Evolutionary conservation across 92 coral and sea anemone genomes (phyloP).

Genomic region (Umimayanthus chanpuru): DNA sequence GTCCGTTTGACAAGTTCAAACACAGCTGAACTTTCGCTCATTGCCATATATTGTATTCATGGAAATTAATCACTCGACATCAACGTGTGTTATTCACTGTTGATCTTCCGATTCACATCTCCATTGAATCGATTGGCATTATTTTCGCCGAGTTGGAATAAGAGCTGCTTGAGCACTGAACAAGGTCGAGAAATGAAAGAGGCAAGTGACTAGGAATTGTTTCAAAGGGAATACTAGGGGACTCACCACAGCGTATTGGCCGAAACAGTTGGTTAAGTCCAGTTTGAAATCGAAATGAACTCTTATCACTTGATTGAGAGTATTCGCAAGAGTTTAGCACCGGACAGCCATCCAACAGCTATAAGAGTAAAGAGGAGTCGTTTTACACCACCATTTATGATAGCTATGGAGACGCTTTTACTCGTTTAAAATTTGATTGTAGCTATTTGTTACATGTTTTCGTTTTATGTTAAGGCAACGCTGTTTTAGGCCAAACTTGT

Average conservation of each 20-base stretch:
- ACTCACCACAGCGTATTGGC: background rate
- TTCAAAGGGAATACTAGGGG: background rate
- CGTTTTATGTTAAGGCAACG: background rate
- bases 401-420: background rate
- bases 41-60: slow-evolving; percentile 19
- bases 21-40: slow-evolving; percentile 2
- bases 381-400: background rate
- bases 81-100: background rate
- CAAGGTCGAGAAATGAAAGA: background rate
- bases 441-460: background rate
- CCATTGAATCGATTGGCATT: background rate
- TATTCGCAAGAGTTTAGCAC: background rate
- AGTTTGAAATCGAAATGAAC: slow-evolving; percentile 1
- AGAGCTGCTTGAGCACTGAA: background rate
- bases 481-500: background rate
- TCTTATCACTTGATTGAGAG: slow-evolving; percentile 22
- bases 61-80: slow-evolving; percentile 24
- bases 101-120: background rate
- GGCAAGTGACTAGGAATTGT: slow-evolving; percentile 1
- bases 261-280: background rate
- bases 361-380: background rate
- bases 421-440: background rate
- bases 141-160: background rate
- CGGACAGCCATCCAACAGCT: background rate
- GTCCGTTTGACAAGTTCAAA: slow-evolving; percentile 29